phyloP scores from a whole-genome alignment of 2,113 vertebrate genomes.

The human region DNA sequence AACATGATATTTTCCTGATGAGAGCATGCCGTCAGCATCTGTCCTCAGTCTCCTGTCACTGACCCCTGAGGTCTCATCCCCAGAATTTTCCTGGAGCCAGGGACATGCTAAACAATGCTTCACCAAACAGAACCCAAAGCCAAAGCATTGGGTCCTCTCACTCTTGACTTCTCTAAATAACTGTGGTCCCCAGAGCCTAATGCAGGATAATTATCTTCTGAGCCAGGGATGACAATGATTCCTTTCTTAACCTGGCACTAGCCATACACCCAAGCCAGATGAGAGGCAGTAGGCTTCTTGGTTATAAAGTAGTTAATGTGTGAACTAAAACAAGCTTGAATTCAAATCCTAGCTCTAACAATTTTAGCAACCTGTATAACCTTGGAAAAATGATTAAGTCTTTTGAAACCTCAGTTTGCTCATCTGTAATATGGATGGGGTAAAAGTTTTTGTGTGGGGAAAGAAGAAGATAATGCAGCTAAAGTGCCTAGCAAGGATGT shows the following conservation, averaged over 20 bases:
- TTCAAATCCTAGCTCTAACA: not conserved
- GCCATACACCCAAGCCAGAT: not conserved
- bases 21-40: not conserved
- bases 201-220: not conserved
- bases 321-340: not conserved
- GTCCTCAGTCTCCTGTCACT: not conserved
- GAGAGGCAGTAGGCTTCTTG: not conserved
- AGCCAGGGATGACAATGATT: not conserved
- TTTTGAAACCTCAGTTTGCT: not conserved
- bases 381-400: not conserved
- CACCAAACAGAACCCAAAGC: not conserved
- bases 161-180: not conserved
- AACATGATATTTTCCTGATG: not conserved
- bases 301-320: not conserved
- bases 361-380: not conserved
- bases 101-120: not conserved
- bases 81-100: not conserved
- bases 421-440: not conserved
- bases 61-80: not conserved
- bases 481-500: not conserved
- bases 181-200: not conserved
- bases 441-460: not conserved
- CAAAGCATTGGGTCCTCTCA: not conserved
- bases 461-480: not conserved
- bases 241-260: not conserved